Conservation (phyloP, 2,797 vertebrate genomes). For the Bradypodion pumilum region DNA sequence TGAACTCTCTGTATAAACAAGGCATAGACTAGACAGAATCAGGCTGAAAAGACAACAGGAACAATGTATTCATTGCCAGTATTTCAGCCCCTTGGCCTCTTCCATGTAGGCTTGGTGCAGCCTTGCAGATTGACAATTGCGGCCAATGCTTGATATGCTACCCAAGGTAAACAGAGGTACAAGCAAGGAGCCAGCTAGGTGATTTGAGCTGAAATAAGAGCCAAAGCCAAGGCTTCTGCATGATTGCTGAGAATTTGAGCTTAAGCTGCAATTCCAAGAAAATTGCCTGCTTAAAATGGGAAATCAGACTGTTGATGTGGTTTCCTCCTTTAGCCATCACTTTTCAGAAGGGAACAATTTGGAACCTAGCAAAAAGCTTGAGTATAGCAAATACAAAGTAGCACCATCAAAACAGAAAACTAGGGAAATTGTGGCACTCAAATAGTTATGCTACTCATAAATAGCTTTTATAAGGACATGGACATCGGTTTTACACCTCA, state of each 20-base stretch:
- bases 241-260: conserved; percentile 47
- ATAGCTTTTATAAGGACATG: background rate
- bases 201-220: conserved; percentile 48
- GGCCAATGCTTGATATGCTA: conserved; percentile 42
- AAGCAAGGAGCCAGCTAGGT: conserved; percentile 39
- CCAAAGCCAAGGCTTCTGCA: conserved; percentile 30
- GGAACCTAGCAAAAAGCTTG: background rate
- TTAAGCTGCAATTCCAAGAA: conserved; percentile 34
- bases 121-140: conserved; percentile 37
- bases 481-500: background rate
- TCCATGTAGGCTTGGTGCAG: conserved; percentile 31
- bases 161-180: conserved; percentile 46
- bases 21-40: background rate
- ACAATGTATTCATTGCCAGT: background rate
- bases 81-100: conserved; percentile 11
- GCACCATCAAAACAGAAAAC: conserved; percentile 35
- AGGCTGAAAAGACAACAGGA: conserved; percentile 36
- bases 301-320: conserved; percentile 6
- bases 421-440: conserved; percentile 3
- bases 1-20: background rate
- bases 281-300: conserved; percentile 20
- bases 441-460: conserved; percentile 11
- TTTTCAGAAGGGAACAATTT: conserved; percentile 25
- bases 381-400: background rate
- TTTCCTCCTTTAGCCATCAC: background rate